Evolutionary conservation across 1,140 invertebrate genomes (phyloP), one percentile per base, ranked within the genome.

Genomic region (Chelonus insularis): DNA sequence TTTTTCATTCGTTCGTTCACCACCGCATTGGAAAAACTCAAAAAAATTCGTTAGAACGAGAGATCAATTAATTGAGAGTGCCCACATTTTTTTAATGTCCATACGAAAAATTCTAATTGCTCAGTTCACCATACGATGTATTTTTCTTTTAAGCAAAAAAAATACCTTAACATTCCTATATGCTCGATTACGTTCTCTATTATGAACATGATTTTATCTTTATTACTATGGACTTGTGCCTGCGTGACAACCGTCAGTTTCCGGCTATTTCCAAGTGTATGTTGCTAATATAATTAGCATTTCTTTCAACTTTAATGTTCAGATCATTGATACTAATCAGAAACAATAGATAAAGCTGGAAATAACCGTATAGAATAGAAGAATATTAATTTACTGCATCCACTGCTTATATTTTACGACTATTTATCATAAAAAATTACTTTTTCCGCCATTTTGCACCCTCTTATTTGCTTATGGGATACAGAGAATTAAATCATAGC

Each of bases 21-120:
- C 7, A n/a, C n/a, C n/a, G 43, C 6, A 14, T 14, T 51, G 1
- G 4, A 14, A 4, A 29, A 25, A 51, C 7, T 25, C 2, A 51
- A 29, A 25, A 51, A 14, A 18, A 45, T 16, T 45, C 11, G 12
- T 4, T 6, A 45, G 7, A 45, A 21, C 16, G 4, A 1, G 21
- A 51, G 11, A 51, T 54, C 51, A 14, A 36, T 54, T 54, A 54
- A 54, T 54, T 34, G 18, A n/a, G 11, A 18, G 14, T 54, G 8
- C 36, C n/a, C n/a, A n/a, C n/a, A n/a, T n/a, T n/a, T n/a, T n/a
- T n/a, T n/a, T n/a, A n/a, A n/a, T n/a, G n/a, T n/a, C n/a, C n/a
- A n/a, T n/a, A 16, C 18, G 29, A 4, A 37, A 41, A 60, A 43
- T 52, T 60, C 47, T 39, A 60, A 60, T 60, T 60, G 57, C 57